A percentile compares a stretch with the other conserved stretches of the same genome.
phyloP scores from a whole-genome alignment of 2,113 vertebrate species.

The Sarotherodon lohbergeri region DNA sequence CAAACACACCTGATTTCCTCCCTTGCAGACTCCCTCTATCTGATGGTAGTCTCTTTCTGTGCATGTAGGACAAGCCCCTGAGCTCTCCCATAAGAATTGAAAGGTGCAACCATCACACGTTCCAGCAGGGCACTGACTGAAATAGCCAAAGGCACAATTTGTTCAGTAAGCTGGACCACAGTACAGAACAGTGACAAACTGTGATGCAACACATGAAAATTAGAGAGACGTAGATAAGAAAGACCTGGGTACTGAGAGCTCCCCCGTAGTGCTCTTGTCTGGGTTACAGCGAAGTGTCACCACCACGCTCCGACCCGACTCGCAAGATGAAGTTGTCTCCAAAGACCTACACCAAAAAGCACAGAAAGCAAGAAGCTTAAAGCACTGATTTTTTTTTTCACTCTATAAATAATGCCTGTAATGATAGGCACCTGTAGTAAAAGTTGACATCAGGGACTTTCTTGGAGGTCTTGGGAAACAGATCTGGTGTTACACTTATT shows the following conservation, averaged over 20 bases:
- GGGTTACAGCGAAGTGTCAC: conserved; percentile 88
- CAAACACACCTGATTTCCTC: conserved; percentile 82
- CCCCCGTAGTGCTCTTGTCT: conserved; percentile 73
- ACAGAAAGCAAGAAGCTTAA: background rate
- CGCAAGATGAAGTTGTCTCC: conserved; percentile 83
- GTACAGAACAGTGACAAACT: background rate
- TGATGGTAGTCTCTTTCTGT: conserved; percentile 85
- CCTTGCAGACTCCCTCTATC: conserved; percentile 91
- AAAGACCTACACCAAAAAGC: conserved; percentile 70
- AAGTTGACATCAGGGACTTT: conserved; percentile 87
- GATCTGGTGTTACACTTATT: conserved; percentile 74
- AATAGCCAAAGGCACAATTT: background rate
- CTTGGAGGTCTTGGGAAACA: conserved; percentile 71
- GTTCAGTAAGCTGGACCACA: background rate
- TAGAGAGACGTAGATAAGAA: background rate
- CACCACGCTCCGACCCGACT: conserved; percentile 84
- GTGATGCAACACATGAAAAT: background rate
- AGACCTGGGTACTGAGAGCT: conserved; percentile 87
- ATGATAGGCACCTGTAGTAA: conserved; percentile 83
- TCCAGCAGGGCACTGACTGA: conserved; percentile 85
- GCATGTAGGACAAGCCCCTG: conserved; percentile 91
- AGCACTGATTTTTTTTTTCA: background rate
- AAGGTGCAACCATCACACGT: conserved; percentile 94
- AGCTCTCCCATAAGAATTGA: conserved; percentile 91
- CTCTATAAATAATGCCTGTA: background rate